phyloP scores from a whole-genome alignment of 2,113 vertebrate species.

The Ailuropoda melanoleuca region DNA sequence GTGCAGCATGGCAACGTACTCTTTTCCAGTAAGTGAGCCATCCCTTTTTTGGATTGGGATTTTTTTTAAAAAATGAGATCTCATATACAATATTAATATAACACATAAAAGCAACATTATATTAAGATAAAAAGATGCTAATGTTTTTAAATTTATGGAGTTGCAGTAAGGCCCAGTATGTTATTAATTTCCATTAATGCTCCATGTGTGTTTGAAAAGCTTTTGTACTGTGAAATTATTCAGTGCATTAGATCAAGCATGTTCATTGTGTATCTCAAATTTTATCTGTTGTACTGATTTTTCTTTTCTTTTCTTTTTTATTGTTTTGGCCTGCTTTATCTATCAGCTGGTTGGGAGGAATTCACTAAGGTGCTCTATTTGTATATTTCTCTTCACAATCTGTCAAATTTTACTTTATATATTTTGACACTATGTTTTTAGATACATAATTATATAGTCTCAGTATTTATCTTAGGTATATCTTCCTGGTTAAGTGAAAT shows the following conservation, averaged over 20 bases:
- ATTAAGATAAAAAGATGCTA: background rate
- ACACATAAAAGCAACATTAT: background rate
- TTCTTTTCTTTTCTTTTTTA: background rate
- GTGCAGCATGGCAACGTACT: background rate
- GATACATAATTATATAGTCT: background rate
- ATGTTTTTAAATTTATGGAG: background rate
- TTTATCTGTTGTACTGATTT: background rate
- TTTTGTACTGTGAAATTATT: slow-evolving; percentile 21
- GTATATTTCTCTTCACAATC: background rate
- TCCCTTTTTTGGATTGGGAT: background rate
- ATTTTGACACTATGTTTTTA: background rate
- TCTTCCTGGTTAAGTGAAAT: background rate
- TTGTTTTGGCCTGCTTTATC: background rate
- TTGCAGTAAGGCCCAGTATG: background rate
- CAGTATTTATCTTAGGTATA: background rate
- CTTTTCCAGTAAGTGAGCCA: background rate
- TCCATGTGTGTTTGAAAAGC: background rate
- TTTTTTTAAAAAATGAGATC: background rate
- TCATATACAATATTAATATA: background rate
- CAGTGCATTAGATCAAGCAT: background rate
- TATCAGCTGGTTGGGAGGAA: background rate
- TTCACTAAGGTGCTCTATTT: background rate
- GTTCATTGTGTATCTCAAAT: slow-evolving; percentile 13
- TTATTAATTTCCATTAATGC: background rate
- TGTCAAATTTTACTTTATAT: background rate